Evolutionary conservation across 2,113 vertebrate species (phyloP), one percentile per base, ranked within the genome.

Genomic region (Myotis brandtii): DNA sequence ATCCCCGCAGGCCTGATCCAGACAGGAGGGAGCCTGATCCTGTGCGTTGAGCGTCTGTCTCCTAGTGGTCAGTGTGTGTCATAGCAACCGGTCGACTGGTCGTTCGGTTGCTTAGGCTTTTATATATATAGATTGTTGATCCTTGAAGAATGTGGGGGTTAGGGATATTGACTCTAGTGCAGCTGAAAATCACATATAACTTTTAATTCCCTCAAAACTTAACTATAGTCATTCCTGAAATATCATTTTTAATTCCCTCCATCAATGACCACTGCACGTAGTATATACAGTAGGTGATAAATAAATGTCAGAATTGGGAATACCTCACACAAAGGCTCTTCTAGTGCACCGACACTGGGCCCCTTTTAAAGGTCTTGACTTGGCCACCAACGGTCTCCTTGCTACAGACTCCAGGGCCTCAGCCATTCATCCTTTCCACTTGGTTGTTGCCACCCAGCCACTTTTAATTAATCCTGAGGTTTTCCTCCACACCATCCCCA

Each of bases 321-420:
- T 81, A 73, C 17, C 34, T 85, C 50, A 85, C 21, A 92, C n/a
- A 92, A 89, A 84, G 13, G 6, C 18, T 92, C 18, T 81, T 89
- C 56, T 69, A 46, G n/a, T 75, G 27, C 52, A 54, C 9, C 77
- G 10, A 64, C 62, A 64, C 62, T 12, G 69, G 56, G 23, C 21
- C 30, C n/a, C 69, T 43, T 86, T 11, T 82, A 73, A 67, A 77
- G 40, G 32, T 52, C 25, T 50, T 52, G 27, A 81, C 40, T 20
- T 59, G 40, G 69, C 23, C 17, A 91, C 69, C 69, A 46, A 40
- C 0, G 12, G 32, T 83, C 30, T 75, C 50, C 18, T 54, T 89
- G 37, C 50, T 43, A 85, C 18, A 92, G 40, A 89, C 16, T 37
- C 25, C 32, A 91, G 59, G 34, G 9, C 23, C 25, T 72, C 62